Conservation (phyloP, 2,888 invertebrate genomes). For the Melanostoma scalare region DNA sequence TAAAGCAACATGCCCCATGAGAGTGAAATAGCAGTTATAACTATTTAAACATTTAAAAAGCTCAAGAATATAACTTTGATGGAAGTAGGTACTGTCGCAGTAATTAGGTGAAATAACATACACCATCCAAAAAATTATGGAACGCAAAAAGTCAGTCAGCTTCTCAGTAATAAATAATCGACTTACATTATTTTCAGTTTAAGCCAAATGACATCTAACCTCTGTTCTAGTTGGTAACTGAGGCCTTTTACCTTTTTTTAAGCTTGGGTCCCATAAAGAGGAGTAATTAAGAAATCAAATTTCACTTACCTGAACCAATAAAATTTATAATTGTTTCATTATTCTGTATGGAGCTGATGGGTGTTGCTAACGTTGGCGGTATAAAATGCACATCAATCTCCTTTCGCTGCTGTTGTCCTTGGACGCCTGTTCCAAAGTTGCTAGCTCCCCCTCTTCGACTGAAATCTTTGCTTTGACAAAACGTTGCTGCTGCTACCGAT, state of each 20-base stretch:
- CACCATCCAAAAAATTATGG: too few species aligned
- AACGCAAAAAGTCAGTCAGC: too few species aligned
- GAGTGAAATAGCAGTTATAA: too few species aligned
- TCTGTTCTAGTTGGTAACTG: too few species aligned
- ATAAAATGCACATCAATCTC: conserved; percentile 77
- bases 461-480: conserved; percentile 46
- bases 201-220: too few species aligned
- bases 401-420: conserved; percentile 75
- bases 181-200: too few species aligned
- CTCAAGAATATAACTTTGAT: too few species aligned
- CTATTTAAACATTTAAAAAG: too few species aligned
- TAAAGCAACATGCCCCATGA: too few species aligned
- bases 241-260: not conserved
- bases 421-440: conserved; percentile 58
- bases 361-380: conserved; percentile 78
- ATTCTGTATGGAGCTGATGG: conserved; percentile 82
- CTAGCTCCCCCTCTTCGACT: conserved; percentile 22
- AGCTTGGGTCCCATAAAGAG: not conserved
- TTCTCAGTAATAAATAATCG: too few species aligned
- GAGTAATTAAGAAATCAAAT: not conserved
- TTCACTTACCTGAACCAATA: conserved; percentile 85
- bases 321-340: conserved; percentile 86
- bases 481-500: conserved; percentile 13
- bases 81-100: too few species aligned
- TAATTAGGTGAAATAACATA: too few species aligned